phyloP scores from a whole-genome alignment of 2,888 invertebrate species.

The Nymphalis polychloros region DNA sequence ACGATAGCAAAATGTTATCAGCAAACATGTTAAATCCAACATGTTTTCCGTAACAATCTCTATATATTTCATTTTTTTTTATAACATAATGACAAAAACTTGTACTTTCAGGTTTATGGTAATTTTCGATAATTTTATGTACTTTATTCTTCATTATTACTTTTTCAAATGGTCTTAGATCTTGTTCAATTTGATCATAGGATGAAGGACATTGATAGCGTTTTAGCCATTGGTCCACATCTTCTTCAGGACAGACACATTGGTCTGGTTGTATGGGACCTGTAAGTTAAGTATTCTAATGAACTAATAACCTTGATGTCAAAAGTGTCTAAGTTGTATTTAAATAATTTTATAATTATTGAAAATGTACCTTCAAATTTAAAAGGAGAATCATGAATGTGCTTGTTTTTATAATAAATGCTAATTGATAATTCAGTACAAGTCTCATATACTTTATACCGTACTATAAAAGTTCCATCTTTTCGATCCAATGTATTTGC shows the following conservation, averaged over 20 bases:
- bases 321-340: too few relatives aligned
- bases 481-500: conserved; percentile 89
- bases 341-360: background rate
- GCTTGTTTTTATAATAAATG: conserved; percentile 83
- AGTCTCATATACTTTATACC: conserved; percentile 90
- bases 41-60: conserved; percentile 96
- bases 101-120: conserved; percentile 89
- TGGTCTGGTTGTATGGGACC: conserved; percentile 89
- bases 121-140: conserved; percentile 84
- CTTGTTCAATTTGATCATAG: conserved; percentile 86
- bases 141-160: conserved; percentile 87
- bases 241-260: conserved; percentile 89
- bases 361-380: conserved; percentile 80
- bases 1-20: conserved; percentile 91
- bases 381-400: conserved; percentile 85
- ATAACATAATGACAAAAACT: conserved; percentile 95
- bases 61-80: conserved; percentile 90
- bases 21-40: conserved; percentile 98
- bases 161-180: conserved; percentile 85
- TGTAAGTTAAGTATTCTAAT: conserved; percentile 53
- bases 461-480: conserved; percentile 91
- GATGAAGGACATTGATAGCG: conserved; percentile 83
- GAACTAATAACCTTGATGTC: background rate
- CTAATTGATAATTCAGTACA: conserved; percentile 87
- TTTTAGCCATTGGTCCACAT: conserved; percentile 84